Percentiles rank a stretch among this genome's conserved stretches.
Conservation (phyloP, 2,797 vertebrate genomes). For the Arctocebus calabarensis region DNA sequence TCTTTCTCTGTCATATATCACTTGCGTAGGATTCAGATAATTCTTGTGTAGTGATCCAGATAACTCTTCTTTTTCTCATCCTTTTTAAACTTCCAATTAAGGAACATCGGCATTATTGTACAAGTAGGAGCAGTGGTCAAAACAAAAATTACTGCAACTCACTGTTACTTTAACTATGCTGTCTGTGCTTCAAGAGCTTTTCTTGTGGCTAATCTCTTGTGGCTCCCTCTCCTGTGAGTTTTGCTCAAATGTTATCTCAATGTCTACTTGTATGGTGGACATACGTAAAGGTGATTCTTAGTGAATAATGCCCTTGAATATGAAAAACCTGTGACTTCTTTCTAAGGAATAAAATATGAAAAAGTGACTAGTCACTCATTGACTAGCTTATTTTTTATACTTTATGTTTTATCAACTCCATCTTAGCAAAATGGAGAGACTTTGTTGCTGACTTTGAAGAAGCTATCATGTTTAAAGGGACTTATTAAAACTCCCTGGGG, state of each 20-base stretch:
- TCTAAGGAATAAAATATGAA: neutral
- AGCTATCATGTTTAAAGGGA: neutral
- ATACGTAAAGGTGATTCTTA: neutral
- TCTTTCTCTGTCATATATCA: neutral
- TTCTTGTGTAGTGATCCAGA: neutral
- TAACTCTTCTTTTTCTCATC: neutral
- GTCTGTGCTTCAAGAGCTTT: neutral
- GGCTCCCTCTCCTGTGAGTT: neutral
- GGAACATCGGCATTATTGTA: neutral
- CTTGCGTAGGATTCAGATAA: neutral
- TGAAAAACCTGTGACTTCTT: neutral
- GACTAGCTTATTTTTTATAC: neutral
- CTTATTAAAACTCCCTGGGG: neutral
- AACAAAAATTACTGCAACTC: neutral
- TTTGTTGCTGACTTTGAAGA: neutral
- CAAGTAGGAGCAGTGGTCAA: neutral
- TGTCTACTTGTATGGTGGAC: neutral
- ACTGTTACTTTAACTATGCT: neutral
- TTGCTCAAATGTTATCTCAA: neutral
- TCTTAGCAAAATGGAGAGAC: neutral
- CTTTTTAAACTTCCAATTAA: neutral
- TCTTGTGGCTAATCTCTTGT: neutral
- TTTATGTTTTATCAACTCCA: neutral
- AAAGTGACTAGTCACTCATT: neutral
- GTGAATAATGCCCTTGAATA: neutral